A percentile compares a stretch with the other conserved stretches of the same genome.
Evolutionary conservation across 2,113 vertebrate genomes (phyloP).

Genomic region (Daubentonia madagascariensis): DNA sequence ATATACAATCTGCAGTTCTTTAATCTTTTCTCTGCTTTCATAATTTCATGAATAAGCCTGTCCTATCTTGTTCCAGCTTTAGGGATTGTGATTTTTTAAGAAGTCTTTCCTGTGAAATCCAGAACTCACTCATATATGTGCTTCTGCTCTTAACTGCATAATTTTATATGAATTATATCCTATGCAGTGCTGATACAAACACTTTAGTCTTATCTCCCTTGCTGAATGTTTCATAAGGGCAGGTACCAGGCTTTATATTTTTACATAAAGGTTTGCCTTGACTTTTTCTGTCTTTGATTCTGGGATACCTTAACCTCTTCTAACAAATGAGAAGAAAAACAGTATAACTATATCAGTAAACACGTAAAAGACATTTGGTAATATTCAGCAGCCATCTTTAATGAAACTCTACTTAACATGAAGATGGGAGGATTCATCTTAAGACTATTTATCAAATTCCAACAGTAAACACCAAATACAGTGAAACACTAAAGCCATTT

Average conservation of each 20-base stretch:
- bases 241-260: neutral
- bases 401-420: neutral
- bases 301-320: neutral
- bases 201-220: neutral
- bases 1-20: neutral
- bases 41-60: neutral
- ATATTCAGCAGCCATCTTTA: neutral
- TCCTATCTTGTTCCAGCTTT: neutral
- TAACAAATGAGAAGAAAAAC: neutral
- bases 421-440: neutral
- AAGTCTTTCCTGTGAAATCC: neutral
- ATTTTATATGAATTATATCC: slow-evolving; percentile 6
- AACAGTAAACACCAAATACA: neutral
- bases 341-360: neutral
- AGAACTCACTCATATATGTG: neutral
- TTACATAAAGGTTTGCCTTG: neutral
- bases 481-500: neutral
- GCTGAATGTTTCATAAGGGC: slow-evolving; percentile 4
- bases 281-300: neutral
- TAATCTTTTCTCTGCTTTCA: neutral
- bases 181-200: neutral
- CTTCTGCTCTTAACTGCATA: neutral
- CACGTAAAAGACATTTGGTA: neutral
- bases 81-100: neutral
- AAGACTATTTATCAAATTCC: neutral